Base-by-base conservation (phyloP, 2,797 vertebrate species). In the Sus cebifrons region DNA sequence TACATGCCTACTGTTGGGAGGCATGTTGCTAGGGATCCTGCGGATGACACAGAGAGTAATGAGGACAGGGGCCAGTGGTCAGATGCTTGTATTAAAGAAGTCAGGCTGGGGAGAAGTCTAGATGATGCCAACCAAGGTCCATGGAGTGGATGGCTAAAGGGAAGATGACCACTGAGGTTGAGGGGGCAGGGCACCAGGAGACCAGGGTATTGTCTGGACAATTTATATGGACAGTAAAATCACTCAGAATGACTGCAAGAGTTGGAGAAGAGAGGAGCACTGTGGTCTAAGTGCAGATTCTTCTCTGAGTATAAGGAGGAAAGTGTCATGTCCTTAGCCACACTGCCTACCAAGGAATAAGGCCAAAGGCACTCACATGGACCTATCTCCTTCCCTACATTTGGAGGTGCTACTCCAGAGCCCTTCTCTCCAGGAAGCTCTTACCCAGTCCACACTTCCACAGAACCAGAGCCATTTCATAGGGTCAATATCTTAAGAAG, bases 151-250 rank as follows among this genome's bases (percentile, higher is more conserved):
- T 78, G 75, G n/a, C 75, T 21, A n/a, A 78, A 58, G n/a, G 20
- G 75, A 78, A 58, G n/a, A 78, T 81, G 49, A 71, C 73, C 40
- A 90, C 8, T 62, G 65, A 62, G 70, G 25, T 94, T 95, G 83
- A 95, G 21, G n/a, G 65, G 25, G 17, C 40, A 88, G 44, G 65
- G 54, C 5, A 68, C 18, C 77, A 27, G 56, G 68, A 93, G 70
- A 20, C 29, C 74, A 94, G 4, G n/a, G 40, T 70, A 18, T 36
- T 87, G 17, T 73, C 17, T 29, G 25, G 21, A 56, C 91, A 49
- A 67, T 93, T 94, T 68, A 86, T 21, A 77, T 18, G 21, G 86
- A 90, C 21, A 64, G 23, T 92, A 82, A 94, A 89, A 78, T 89
- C 68, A 91, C 70, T 86, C 27, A 89, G 58, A 32, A 93, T 25